Conservation (phyloP, 1,140 invertebrate genomes). For the Plectrocnemia conspersa region DNA sequence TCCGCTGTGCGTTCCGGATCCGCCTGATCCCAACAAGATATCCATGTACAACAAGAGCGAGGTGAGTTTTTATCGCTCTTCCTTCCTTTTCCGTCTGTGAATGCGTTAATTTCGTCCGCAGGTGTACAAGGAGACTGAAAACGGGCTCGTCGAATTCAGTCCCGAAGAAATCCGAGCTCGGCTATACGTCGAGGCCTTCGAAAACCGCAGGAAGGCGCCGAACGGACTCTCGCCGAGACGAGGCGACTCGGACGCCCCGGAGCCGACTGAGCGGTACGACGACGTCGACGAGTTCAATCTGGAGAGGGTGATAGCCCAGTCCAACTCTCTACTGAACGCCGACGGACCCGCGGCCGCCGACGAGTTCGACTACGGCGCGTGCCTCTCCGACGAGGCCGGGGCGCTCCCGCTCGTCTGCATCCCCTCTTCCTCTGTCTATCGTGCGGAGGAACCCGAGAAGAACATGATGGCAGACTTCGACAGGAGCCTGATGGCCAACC, state of each 20-base stretch:
- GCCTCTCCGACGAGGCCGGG: too few relatives aligned
- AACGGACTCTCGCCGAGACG: slow-evolving; percentile 46
- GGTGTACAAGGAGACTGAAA: slow-evolving; percentile 56
- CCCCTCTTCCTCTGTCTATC: too few relatives aligned
- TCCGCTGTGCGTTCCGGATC: slow-evolving; percentile 58
- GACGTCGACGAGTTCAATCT: slow-evolving; percentile 26
- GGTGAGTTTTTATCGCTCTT: slow-evolving; percentile 34
- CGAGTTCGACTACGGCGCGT: slow-evolving; percentile 8
- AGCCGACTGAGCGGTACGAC: slow-evolving; percentile 44
- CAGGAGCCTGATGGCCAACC: slow-evolving; percentile 47
- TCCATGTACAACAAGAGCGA: slow-evolving; percentile 56
- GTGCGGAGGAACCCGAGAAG: slow-evolving; percentile 41
- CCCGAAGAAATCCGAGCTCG: slow-evolving; percentile 62
- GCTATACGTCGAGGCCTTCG: slow-evolving; percentile 21
- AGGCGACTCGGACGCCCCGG: slow-evolving; percentile 47
- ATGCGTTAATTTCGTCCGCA: slow-evolving; percentile 33
- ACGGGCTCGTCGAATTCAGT: slow-evolving; percentile 52
- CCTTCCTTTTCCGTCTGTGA: not conserved
- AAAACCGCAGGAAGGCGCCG: too few relatives aligned
- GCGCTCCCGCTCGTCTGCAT: too few relatives aligned
- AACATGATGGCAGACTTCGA: slow-evolving; percentile 50
- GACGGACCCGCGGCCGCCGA: slow-evolving; percentile 8
- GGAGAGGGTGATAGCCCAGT: slow-evolving; percentile 32
- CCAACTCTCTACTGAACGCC: slow-evolving; percentile 31
- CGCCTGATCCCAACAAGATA: slow-evolving; percentile 54